phyloP scores from a whole-genome alignment of 23 tunicate species.

The Oikopleura vanhoeffeni region DNA sequence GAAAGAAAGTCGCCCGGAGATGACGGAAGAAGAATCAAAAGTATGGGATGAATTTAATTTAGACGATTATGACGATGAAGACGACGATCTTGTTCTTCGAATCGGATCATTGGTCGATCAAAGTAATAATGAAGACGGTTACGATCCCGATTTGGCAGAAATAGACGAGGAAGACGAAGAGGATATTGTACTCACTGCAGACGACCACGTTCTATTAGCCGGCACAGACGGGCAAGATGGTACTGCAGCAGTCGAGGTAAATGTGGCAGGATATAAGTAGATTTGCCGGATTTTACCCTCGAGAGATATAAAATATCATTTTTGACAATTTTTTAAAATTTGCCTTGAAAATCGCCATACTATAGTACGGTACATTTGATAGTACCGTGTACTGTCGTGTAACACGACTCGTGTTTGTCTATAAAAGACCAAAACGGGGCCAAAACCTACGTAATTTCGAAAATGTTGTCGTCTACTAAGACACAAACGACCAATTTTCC shows the following conservation, averaged over 20 bases:
- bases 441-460: no score
- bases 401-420: no score
- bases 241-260: neutral
- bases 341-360: no score
- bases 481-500: no score
- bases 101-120: neutral
- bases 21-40: neutral
- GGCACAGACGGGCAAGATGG: neutral
- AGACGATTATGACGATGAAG: slow-evolving; percentile 13
- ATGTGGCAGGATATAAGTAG: no score
- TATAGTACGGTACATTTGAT: no score
- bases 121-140: neutral
- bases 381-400: no score
- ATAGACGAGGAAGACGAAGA: neutral
- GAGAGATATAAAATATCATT: no score
- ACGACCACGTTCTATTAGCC: neutral
- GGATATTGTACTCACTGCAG: neutral
- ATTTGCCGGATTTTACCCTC: no score
- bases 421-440: no score
- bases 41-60: neutral
- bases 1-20: neutral
- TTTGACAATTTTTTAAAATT: no score
- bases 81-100: neutral
- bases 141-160: neutral
- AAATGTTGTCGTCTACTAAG: no score